These are phyloP conservation scores for Eulimnadia texana DNA, from an alignment of 1,140 invertebrate genomes.

Conservation along the genomic window DNA sequence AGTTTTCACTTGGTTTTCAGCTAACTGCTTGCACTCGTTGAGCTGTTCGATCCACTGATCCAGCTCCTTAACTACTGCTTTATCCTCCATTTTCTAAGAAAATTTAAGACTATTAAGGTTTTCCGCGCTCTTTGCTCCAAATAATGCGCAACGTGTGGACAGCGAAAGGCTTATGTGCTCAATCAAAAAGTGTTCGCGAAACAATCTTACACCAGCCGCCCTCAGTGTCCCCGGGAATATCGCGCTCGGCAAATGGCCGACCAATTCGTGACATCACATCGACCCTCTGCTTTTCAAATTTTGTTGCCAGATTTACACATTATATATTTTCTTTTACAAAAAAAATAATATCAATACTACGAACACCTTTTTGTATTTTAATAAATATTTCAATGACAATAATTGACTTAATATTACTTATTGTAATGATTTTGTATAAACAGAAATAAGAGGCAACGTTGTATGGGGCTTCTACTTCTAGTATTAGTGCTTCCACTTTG, in stretches of 20 bases:
- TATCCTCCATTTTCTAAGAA: conserved; percentile 61
- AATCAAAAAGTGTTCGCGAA: neutral
- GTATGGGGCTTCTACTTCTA: no score
- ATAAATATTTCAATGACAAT: no score
- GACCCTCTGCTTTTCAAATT: neutral
- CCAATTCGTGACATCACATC: neutral
- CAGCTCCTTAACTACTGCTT: conserved; percentile 87
- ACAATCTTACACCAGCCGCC: neutral
- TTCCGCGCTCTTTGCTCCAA: no score
- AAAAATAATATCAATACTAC: no score
- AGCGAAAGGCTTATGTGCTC: neutral
- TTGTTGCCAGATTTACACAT: neutral
- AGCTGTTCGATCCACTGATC: conserved; percentile 99
- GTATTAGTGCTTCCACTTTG: no score
- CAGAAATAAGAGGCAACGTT: no score
- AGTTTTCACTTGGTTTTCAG: conserved; percentile 99
- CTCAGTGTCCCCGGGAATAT: neutral
- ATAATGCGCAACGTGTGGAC: no score
- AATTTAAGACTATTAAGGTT: neutral
- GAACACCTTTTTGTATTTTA: no score
- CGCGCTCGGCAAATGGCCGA: neutral
- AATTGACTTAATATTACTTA: no score
- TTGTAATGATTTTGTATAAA: no score
- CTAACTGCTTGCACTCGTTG: conserved; percentile 99
- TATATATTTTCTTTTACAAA: no score